phyloP scores from a whole-genome alignment of 2,888 invertebrate species.

The Calameuta filiformis region DNA sequence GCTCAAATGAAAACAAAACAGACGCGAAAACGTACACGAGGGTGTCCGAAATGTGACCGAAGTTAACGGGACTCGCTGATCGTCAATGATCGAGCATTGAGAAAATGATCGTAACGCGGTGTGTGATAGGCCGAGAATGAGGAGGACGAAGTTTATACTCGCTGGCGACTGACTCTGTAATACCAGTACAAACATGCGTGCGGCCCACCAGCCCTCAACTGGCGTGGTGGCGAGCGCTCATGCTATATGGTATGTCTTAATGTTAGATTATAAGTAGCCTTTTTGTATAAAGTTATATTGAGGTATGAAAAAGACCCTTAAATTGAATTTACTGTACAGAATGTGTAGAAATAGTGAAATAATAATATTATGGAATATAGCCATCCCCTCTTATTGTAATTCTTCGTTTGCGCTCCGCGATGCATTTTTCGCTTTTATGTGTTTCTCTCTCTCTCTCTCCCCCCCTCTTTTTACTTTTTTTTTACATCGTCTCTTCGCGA shows the following conservation, averaged over 20 bases:
- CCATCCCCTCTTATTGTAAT: not conserved
- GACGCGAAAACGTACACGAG: slow-evolving; percentile 32
- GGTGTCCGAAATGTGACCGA: not conserved
- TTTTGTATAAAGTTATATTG: slow-evolving; percentile 67
- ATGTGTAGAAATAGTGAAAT: slow-evolving; percentile 66
- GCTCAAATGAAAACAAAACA: slow-evolving; percentile 20
- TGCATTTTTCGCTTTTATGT: not conserved
- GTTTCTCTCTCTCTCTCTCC: not conserved
- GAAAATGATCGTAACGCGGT: slow-evolving; percentile 38
- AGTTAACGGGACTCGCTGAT: not conserved
- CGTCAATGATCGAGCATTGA: not conserved
- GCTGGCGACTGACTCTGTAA: slow-evolving; percentile 67
- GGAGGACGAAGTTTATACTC: slow-evolving; percentile 63
- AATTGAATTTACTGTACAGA: slow-evolving; percentile 66
- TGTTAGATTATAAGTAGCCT: slow-evolving; percentile 67
- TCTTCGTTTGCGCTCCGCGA: not conserved
- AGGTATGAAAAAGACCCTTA: slow-evolving; percentile 62
- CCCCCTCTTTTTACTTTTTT: not conserved
- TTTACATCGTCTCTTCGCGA: not conserved
- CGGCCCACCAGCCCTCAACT: slow-evolving; percentile 52
- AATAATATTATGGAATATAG: slow-evolving; percentile 66
- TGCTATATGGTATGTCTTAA: slow-evolving; percentile 66
- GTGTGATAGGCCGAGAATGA: slow-evolving; percentile 63
- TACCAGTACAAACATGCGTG: slow-evolving; percentile 67
- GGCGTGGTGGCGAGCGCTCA: slow-evolving; percentile 58